phyloP scores from a whole-genome alignment of 1,140 invertebrate species.

The Propsilocerus akamusi region DNA sequence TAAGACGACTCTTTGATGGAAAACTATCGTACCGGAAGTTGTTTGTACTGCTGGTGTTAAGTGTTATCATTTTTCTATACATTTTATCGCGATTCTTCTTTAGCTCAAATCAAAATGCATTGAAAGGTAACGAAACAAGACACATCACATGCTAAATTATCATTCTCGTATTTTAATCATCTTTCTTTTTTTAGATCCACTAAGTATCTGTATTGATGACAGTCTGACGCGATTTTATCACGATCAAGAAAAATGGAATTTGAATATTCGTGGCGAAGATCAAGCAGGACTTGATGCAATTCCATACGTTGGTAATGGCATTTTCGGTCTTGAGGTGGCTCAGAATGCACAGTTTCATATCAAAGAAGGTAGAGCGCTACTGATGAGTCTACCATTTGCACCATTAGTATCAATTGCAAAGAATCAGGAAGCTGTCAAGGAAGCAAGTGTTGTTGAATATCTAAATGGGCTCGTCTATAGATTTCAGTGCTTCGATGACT shows the following conservation, averaged over 20 bases:
- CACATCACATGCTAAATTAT: neutral
- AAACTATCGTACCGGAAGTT: constrained; percentile 44
- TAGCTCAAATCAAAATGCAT: constrained; percentile 6
- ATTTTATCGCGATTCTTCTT: constrained; percentile 36
- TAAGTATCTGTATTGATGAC: constrained; percentile 41
- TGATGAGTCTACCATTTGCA: constrained; percentile 48
- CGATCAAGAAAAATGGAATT: constrained; percentile 41
- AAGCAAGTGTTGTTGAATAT: constrained; percentile 44
- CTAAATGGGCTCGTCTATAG: constrained; percentile 43
- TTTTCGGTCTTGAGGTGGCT: constrained; percentile 43
- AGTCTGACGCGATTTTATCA: constrained; percentile 36
- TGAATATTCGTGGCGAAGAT: constrained; percentile 38
- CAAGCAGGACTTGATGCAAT: constrained; percentile 31
- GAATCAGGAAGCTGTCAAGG: constrained; percentile 26
- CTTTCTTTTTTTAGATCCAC: constrained; percentile 26
- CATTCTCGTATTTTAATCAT: constrained; percentile 1
- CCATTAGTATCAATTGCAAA: constrained; percentile 44
- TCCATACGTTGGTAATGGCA: constrained; percentile 64
- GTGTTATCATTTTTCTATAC: constrained; percentile 41
- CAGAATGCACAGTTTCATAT: constrained; percentile 46
- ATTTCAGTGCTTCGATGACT: constrained; percentile 42
- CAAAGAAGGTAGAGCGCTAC: constrained; percentile 48
- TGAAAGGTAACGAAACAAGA: constrained; percentile 7
- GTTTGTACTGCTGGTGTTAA: constrained; percentile 35
- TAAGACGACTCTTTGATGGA: constrained; percentile 36